Evolutionary conservation across 2,113 vertebrate genomes (phyloP).

Genomic region (Diadophis punctatus): DNA sequence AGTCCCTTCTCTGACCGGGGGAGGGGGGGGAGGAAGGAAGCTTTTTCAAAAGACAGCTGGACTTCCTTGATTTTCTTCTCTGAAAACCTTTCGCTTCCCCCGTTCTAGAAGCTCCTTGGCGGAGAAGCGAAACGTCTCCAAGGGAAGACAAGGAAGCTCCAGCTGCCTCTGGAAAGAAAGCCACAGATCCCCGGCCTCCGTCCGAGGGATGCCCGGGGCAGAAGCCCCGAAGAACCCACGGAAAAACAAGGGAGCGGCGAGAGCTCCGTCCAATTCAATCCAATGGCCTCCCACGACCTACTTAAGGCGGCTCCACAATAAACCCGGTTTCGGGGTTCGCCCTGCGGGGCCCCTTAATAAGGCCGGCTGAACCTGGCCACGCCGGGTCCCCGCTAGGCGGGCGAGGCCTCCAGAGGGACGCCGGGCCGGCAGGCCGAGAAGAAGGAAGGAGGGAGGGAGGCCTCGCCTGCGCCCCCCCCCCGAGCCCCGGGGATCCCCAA

Average conservation of each 20-base stretch:
- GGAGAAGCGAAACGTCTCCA: neutral
- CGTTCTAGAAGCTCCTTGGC: neutral
- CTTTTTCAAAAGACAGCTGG: neutral
- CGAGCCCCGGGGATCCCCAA: neutral
- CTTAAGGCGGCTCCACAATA: neutral
- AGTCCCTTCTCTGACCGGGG: neutral
- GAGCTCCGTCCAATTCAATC: neutral
- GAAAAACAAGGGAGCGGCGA: no score
- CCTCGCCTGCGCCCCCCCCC: neutral
- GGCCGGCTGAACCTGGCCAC: neutral
- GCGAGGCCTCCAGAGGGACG: neutral
- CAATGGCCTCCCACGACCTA: neutral
- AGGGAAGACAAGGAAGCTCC: neutral
- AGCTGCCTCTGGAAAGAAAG: no score
- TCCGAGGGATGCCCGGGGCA: neutral
- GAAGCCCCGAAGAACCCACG: no score
- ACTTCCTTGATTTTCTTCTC: no score
- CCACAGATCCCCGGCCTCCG: no score
- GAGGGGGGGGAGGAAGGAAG: no score
- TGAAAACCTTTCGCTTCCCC: neutral
- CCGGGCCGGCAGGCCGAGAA: neutral
- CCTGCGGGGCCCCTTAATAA: accelerated
- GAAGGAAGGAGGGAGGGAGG: no score
- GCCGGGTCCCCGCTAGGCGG: neutral
- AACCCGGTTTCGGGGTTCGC: neutral